phyloP scores from a whole-genome alignment of 2,113 vertebrate genomes.

The Labeo rohita region DNA sequence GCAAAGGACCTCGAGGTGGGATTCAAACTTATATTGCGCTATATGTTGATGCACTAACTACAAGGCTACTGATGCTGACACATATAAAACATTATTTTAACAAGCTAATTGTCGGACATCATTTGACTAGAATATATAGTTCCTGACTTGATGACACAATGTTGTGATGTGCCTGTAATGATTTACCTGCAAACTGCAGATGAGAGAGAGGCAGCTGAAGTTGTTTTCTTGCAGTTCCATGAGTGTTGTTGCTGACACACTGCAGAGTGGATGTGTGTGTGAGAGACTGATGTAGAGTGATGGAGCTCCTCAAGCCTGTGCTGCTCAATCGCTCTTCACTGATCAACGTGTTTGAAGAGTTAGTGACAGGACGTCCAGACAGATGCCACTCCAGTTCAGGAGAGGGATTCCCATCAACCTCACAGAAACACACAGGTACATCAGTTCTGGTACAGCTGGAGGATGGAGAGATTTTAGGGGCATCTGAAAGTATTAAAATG shows the following conservation, averaged over 20 bases:
- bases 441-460: not conserved
- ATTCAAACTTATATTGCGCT: too few species aligned
- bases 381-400: conserved; percentile 70
- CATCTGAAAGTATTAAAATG: not conserved
- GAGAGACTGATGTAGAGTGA: conserved; percentile 58
- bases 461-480: not conserved
- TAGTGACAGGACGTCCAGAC: conserved; percentile 60
- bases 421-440: conserved; percentile 30
- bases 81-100: too few species aligned
- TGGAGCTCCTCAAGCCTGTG: conserved; percentile 49
- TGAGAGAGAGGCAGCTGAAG: too few species aligned
- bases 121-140: too few species aligned
- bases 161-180: too few species aligned
- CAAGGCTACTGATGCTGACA: too few species aligned
- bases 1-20: too few species aligned
- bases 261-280: conserved; percentile 39
- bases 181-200: too few species aligned
- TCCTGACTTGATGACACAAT: too few species aligned
- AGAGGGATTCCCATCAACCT: conserved; percentile 69
- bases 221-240: not conserved
- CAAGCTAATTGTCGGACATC: too few species aligned
- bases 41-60: too few species aligned
- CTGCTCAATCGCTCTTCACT: conserved; percentile 49
- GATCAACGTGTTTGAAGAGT: conserved; percentile 58
- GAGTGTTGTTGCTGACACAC: conserved; percentile 59